Base-by-base conservation (phyloP, 2,888 invertebrate species). In the Oscheius onirici region DNA sequence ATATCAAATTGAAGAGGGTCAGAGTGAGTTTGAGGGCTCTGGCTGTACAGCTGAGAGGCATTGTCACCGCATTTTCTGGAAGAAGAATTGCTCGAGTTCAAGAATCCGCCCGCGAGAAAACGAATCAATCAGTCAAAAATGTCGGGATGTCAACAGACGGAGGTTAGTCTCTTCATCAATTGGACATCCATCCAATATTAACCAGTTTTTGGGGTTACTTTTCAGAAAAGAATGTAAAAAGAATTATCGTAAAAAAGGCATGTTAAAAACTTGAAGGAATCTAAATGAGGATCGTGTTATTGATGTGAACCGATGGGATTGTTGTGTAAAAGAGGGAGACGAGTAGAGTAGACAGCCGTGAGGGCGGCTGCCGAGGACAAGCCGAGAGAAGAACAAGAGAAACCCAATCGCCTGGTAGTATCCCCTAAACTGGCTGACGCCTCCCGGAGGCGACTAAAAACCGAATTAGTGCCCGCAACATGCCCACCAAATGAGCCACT, bases 41-140 rank as follows among this genome's bases (percentile, higher is more conserved):
- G 8, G 87, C 87, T n/a, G 86, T 87, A 75, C 86, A 87, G 73
- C 83, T 82, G 40, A 87, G 72, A 28, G 83, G 81, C 87, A 86
- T 87, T 49, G 63, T 63, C 63, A 63, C 63, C 63, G 20, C 63
- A 63, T 46, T 6, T 20, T 49, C n/a, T 11, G 63, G 24, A 22
- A 26, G 49, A 63, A 49, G 22, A 44, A 17, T 13, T 2, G 15
- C n/a, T n/a, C n/a, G 43, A n/a, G 40, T 43, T 61, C 49, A 46
- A 63, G 24, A 24, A 58, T 58, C 58, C 58, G 58, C 58, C 58
- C 41, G 58, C 58, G 41, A 58, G 41, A 58, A 58, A 58, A 46
- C 5, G 13, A 40, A 20, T 24, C 58, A 40, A 58, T 58, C 58
- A 58, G 58, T 43, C 58, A 58, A 58, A 58, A n/a, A 34, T 34